Percentiles rank a stretch among this genome's conserved stretches.
Conservation (phyloP, 2,797 vertebrate genomes). For the Thripadectes ignobilis region DNA sequence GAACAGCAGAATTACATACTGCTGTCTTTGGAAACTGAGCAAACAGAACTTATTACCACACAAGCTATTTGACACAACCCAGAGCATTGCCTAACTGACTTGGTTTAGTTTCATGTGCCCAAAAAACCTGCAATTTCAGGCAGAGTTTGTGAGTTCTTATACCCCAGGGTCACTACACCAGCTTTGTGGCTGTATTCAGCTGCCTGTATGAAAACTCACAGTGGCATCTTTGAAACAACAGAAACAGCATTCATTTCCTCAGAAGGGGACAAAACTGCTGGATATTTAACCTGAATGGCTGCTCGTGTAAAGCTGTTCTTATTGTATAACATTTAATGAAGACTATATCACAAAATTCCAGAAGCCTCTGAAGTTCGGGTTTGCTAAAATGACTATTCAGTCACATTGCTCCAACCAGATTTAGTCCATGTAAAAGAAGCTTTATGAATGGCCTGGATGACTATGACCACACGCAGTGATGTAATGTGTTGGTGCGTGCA, state of each 20-base stretch:
- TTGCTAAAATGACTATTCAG: not conserved
- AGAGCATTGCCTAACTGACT: not conserved
- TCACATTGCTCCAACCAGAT: not conserved
- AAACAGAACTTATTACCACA: not conserved
- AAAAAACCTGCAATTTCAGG: not conserved
- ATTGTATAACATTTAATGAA: not conserved
- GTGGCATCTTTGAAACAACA: not conserved
- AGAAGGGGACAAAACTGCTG: not conserved
- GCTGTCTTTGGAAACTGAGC: not conserved
- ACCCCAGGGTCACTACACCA: not conserved
- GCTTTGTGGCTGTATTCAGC: not conserved
- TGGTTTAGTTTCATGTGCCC: not conserved
- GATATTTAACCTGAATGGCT: not conserved
- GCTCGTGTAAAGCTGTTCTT: not conserved
- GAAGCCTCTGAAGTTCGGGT: not conserved
- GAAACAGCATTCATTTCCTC: not conserved
- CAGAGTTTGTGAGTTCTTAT: not conserved
- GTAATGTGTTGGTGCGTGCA: not conserved
- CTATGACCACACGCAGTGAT: not conserved
- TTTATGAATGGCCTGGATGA: not conserved
- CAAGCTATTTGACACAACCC: not conserved
- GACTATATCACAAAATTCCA: not conserved
- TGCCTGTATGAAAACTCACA: not conserved
- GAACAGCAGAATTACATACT: not conserved
- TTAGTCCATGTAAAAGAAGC: not conserved